Evolutionary conservation across 2,113 vertebrate genomes (phyloP).

Genomic region (Sminthopsis crassicaudata): DNA sequence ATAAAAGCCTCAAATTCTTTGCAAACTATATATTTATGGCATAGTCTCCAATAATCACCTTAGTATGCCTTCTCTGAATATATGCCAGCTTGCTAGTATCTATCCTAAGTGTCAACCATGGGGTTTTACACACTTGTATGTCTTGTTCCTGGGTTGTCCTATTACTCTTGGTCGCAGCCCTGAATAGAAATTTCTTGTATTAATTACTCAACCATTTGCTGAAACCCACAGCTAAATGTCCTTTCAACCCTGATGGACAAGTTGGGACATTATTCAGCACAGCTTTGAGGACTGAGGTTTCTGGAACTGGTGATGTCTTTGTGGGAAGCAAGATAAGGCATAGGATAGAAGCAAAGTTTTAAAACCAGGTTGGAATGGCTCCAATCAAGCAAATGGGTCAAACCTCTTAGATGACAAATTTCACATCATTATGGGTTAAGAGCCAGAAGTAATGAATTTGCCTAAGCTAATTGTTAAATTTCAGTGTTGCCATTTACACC

Average conservation of each 20-base stretch:
- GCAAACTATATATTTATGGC: background rate
- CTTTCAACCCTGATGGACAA: background rate
- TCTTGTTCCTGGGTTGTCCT: background rate
- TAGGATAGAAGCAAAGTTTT: background rate
- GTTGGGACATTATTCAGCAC: background rate
- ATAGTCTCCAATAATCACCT: background rate
- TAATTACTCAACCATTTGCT: background rate
- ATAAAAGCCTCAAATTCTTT: background rate
- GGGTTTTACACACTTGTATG: background rate
- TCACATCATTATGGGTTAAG: background rate
- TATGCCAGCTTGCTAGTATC: background rate
- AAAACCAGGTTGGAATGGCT: background rate
- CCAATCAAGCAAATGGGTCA: background rate
- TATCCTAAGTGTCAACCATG: background rate
- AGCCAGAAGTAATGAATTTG: background rate
- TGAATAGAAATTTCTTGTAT: background rate
- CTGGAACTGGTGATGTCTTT: background rate
- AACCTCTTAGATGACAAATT: background rate
- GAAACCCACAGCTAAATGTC: background rate
- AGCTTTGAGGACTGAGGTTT: background rate
- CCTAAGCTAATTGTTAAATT: background rate
- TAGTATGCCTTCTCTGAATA: background rate
- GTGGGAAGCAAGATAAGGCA: background rate
- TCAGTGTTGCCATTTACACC: background rate
- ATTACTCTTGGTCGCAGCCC: background rate